Evolutionary conservation across 2,113 vertebrate species (phyloP), one percentile per base, ranked within the genome.

Genomic region (Heterocephalus glaber): DNA sequence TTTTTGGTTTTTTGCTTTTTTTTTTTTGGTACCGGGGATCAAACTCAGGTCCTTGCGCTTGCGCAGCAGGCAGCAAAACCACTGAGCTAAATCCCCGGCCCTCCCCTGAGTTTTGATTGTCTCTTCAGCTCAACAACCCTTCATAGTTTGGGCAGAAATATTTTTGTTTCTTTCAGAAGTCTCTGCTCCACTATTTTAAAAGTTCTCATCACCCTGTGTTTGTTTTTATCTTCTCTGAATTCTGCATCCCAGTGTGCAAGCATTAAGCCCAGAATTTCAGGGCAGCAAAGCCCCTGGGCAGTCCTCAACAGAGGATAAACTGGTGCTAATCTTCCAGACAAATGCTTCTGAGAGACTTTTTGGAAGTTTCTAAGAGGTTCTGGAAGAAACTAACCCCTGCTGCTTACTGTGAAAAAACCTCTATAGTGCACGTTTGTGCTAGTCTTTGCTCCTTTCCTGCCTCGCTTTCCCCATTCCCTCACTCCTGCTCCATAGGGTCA

Each of bases 221-320:
- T 77, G 24, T 58, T 79, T 61, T 82, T 24, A 41, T 93, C 26
- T 47, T 93, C 47, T 95, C 52, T 30, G 47, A 94, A 92, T 80
- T 52, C 61, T 4, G 56, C n/a, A 66, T 88, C 33, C 44, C 76
- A 28, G 10, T 66, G 41, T 74, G 4, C 4, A 92, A 66, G 28
- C 33, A 68, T 79, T 76, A 80, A 80, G n/a, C 33, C 49, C 56
- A 86, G 90, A 86, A 95, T 94, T 70, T 76, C 56, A 76, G 70
- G 19, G 28, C n/a, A 38, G 1, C 61, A 90, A 87, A 95, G 11
- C 30, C 13, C 17, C 47, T 17, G 24, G 28, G 35, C 81, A 87
- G 14, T 84, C n/a, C n/a, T 89, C 20, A 93, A 1, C 20, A 74
- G 24, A 47, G n/a, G 22, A 2, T 41, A 65, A 74, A 72, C 35